A percentile compares a stretch with the other conserved stretches of the same genome.
Conservation (phyloP, 2,888 invertebrate species). For the Erpobdella octoculata region DNA sequence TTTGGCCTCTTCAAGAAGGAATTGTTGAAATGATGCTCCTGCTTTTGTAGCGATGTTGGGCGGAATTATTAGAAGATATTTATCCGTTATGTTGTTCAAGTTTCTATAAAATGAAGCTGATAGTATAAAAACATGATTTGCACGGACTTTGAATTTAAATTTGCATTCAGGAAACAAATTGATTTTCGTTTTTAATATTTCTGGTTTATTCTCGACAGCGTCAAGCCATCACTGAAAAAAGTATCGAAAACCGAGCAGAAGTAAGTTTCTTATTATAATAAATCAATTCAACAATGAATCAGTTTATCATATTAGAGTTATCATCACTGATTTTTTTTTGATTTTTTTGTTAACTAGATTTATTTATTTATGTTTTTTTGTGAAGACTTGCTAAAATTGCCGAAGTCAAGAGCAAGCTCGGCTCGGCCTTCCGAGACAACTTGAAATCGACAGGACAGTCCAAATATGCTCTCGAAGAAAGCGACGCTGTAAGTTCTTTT, state of each 20-base stretch:
- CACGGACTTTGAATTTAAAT: neutral
- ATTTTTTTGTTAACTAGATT: neutral
- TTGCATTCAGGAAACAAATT: neutral
- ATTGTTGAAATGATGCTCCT: no score
- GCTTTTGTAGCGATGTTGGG: no score
- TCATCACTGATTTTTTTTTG: neutral
- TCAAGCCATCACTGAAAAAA: slow-evolving; percentile 97
- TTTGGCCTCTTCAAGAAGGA: no score
- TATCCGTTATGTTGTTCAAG: no score
- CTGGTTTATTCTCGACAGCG: slow-evolving; percentile 52
- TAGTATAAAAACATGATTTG: neutral
- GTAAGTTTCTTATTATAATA: slow-evolving; percentile 24
- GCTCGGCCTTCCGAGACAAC: slow-evolving; percentile 79
- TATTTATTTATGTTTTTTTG: neutral
- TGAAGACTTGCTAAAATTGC: slow-evolving; percentile 31
- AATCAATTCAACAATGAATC: no score
- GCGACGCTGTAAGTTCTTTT: slow-evolving; percentile 37
- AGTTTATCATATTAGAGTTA: neutral
- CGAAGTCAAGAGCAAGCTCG: slow-evolving; percentile 67
- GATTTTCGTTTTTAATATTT: neutral
- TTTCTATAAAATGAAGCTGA: no score
- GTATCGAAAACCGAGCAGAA: slow-evolving; percentile 87
- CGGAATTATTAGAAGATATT: no score
- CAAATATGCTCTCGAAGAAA: slow-evolving; percentile 93
- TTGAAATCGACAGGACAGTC: slow-evolving; percentile 84